Evolutionary conservation across 2,113 vertebrate species (phyloP).

Genomic region (Lichenostomus cassidix): DNA sequence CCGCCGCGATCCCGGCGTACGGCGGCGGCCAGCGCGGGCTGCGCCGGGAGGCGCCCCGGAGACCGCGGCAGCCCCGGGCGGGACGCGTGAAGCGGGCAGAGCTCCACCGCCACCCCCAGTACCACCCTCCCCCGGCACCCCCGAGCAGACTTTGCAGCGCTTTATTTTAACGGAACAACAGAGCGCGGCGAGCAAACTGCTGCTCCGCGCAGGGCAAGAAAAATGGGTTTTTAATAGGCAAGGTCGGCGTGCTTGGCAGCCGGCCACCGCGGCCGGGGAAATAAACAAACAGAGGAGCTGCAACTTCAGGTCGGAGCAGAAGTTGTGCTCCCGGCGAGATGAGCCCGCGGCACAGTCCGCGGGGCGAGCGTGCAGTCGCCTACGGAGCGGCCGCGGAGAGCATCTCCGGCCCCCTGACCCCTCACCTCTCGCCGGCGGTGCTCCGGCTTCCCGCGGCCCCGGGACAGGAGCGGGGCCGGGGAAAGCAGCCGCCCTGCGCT

Average conservation of each 20-base stretch:
- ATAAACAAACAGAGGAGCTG: constrained; percentile 41
- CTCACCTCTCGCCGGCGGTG: not conserved
- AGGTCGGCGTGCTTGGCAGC: constrained; percentile 53
- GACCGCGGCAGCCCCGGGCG: not conserved
- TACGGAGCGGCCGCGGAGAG: not conserved
- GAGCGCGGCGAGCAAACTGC: constrained; percentile 25
- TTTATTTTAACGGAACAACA: constrained; percentile 20
- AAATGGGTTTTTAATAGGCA: constrained; percentile 51
- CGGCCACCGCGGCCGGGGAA: constrained; percentile 21
- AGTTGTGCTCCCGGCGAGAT: not conserved
- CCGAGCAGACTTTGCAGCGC: not conserved
- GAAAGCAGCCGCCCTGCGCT: too few species aligned
- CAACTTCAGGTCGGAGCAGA: not conserved
- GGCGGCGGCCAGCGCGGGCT: not conserved
- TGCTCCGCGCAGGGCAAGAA: constrained; percentile 38
- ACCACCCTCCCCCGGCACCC: not conserved
- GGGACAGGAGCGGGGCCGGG: not conserved
- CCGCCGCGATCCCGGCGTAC: not conserved
- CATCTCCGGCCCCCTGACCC: not conserved
- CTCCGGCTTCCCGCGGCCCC: not conserved
- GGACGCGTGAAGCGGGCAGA: not conserved
- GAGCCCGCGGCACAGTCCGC: not conserved
- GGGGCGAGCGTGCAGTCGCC: not conserved
- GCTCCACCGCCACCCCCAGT: not conserved
- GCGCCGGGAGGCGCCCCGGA: not conserved